Percentiles rank a stretch among this genome's conserved stretches.
These are phyloP conservation scores for Cartodere bifasciata DNA, from an alignment of 2,888 invertebrate genomes.

Conservation along the genomic window DNA sequence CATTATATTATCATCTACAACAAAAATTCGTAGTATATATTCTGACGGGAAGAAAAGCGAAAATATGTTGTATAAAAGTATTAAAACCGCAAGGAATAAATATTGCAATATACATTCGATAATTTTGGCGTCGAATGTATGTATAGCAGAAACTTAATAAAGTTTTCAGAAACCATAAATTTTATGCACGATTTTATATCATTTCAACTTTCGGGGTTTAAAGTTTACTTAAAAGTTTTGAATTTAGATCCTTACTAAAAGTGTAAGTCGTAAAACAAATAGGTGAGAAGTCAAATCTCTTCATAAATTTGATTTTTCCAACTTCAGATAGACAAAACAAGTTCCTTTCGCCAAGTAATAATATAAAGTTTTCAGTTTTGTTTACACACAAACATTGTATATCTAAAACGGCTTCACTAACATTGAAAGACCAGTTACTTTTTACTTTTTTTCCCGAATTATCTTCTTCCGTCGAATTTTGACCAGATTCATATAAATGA, in stretches of 20 bases:
- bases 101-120: too few species aligned
- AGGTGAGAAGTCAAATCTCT: slow-evolving; percentile 75
- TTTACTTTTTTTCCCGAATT: slow-evolving; percentile 47
- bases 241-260: slow-evolving; percentile 41
- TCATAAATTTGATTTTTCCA: slow-evolving; percentile 69
- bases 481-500: slow-evolving; percentile 58
- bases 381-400: slow-evolving; percentile 30
- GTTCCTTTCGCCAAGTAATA: slow-evolving; percentile 75
- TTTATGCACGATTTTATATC: too few species aligned
- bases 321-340: slow-evolving; percentile 68
- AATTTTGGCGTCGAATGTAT: too few species aligned
- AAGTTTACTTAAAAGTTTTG: too few species aligned
- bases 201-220: too few species aligned
- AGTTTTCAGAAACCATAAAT: too few species aligned
- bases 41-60: not conserved
- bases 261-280: slow-evolving; percentile 61
- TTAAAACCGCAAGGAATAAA: too few species aligned
- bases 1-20: slow-evolving; percentile 49
- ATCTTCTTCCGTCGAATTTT: slow-evolving; percentile 42
- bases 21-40: not conserved
- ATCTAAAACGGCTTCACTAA: slow-evolving; percentile 50
- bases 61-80: not conserved
- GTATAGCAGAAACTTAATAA: too few species aligned
- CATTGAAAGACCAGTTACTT: slow-evolving; percentile 69
- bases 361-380: slow-evolving; percentile 57